A percentile compares a stretch with the other conserved stretches of the same genome.
phyloP scores from a whole-genome alignment of 2,888 invertebrate genomes.

The Protonemura montana region DNA sequence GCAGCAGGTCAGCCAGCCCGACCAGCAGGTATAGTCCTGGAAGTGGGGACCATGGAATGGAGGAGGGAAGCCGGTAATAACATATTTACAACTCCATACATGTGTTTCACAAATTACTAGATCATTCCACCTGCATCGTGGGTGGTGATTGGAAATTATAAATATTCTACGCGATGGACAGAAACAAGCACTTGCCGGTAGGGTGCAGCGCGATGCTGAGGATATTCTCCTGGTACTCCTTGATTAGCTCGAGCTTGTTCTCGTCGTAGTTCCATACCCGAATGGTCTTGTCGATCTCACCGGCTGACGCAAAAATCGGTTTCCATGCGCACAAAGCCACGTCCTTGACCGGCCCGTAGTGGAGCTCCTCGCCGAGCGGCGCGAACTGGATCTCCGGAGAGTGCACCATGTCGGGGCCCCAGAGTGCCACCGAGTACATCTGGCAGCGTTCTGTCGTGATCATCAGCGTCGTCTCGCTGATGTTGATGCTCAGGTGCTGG shows the following conservation, averaged over 20 bases:
- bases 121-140: no score
- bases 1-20: slow-evolving; percentile 89
- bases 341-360: slow-evolving; percentile 81
- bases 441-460: slow-evolving; percentile 76
- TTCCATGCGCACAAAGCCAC: slow-evolving; percentile 89
- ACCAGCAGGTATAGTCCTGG: slow-evolving; percentile 83
- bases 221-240: slow-evolving; percentile 84
- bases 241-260: slow-evolving; percentile 76
- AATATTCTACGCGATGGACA: no score
- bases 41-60: not conserved
- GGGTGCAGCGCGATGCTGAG: slow-evolving; percentile 81
- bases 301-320: slow-evolving; percentile 84
- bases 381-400: slow-evolving; percentile 57
- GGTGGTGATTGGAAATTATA: no score
- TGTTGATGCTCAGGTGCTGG: slow-evolving; percentile 43
- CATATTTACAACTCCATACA: no score
- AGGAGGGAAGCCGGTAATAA: not conserved
- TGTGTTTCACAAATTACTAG: no score
- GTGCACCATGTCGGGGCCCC: slow-evolving; percentile 67
- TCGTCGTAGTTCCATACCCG: slow-evolving; percentile 93
- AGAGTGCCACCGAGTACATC: slow-evolving; percentile 72
- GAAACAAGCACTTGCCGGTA: slow-evolving; percentile 52
- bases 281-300: slow-evolving; percentile 81
- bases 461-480: slow-evolving; percentile 62
- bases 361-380: slow-evolving; percentile 76